Base-by-base conservation (phyloP, 1,140 invertebrate genomes). In the Marisa cornuarietis region DNA sequence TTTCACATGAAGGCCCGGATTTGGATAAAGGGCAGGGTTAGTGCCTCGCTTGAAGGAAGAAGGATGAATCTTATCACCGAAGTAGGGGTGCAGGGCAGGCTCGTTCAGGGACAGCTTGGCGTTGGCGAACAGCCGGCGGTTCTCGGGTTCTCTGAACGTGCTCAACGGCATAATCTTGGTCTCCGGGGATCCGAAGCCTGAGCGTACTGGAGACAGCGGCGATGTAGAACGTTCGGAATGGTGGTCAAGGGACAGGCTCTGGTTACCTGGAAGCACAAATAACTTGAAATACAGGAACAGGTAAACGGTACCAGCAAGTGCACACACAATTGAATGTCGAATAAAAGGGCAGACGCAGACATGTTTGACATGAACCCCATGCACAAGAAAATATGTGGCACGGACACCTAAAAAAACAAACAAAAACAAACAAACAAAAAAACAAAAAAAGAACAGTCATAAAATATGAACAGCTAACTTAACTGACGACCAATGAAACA, bases 81-180 rank as follows among this genome's bases (percentile, higher is more conserved):
- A 68, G 76, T 77, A 77, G 20, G 76, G 76, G 76, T 77, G 65
- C 63, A 77, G 63, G 11, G 42, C 76, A 5, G 31, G 63, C 63
- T 77, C 76, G 76, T 77, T 77, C 26, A 77, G 52, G 76, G 76
- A 24, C 63, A 69, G 49, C 63, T 68, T 68, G 49, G 65, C 65
- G 76, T 77, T 77, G 76, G 76, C 58, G 63, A 65, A 77, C 62
- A 77, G 76, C 16, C 65, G 62, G 16, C 76, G 76, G 76, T 68
- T 51, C 20, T 77, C 76, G 31, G 76, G 76, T 49, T 77, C 76
- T 4, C 76, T 62, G 65, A 77, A 77, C 42, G 26, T 68, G 76
- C 63, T 77, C 31, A 77, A 63, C 63, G 76, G 76, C 76, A 77
- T n/a, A 42, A 77, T 77, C 76, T 77, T 77, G 18, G 76, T 77